These are phyloP conservation scores for Latrodectus hesperus DNA, from an alignment of 2,888 invertebrate genomes.

Conservation along the genomic window DNA sequence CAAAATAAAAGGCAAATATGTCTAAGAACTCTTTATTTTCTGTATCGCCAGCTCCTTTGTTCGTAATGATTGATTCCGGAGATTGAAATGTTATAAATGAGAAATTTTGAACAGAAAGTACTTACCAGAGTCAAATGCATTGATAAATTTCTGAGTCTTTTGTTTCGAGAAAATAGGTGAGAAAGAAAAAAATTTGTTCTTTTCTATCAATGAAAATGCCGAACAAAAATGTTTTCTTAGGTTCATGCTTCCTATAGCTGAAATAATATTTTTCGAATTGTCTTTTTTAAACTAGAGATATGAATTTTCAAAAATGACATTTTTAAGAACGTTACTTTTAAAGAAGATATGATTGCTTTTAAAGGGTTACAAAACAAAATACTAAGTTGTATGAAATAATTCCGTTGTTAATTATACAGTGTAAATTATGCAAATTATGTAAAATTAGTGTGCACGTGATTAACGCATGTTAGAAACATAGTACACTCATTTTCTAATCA, in stretches of 20 bases:
- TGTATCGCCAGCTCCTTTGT: constrained; percentile 2
- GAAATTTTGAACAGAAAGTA: neutral
- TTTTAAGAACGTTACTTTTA: no score
- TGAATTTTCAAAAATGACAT: no score
- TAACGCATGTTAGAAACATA: no score
- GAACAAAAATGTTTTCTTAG: neutral
- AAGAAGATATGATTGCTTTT: no score
- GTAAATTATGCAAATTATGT: no score
- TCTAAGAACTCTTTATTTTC: constrained; percentile 23
- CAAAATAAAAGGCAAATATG: constrained; percentile 9
- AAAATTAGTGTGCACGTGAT: no score
- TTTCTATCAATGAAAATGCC: neutral
- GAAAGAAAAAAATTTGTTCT: neutral
- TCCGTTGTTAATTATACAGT: no score
- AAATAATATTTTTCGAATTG: no score
- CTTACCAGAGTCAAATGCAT: neutral
- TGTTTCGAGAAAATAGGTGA: neutral
- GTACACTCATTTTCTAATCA: no score
- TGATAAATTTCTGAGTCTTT: constrained; percentile 5
- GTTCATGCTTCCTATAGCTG: neutral
- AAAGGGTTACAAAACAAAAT: no score
- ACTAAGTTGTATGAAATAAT: no score
- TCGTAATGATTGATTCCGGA: constrained; percentile 29
- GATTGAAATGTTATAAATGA: constrained; percentile 17
- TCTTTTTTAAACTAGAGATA: no score